These are phyloP conservation scores for Coptotermes formosanus DNA, from an alignment of 1,140 invertebrate species.

Conservation along the genomic window DNA sequence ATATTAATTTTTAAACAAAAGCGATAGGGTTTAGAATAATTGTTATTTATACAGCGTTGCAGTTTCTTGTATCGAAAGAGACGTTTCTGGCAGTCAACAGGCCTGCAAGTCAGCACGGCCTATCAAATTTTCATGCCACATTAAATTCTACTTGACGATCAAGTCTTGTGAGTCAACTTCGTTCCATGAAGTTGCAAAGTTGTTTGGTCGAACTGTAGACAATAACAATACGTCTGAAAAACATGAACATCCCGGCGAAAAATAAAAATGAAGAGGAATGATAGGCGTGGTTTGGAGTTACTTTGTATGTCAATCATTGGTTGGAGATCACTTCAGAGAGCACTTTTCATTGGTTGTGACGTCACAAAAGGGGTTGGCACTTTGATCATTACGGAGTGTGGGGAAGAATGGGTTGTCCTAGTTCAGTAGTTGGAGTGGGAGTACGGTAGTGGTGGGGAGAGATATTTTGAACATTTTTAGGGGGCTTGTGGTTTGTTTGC, in stretches of 20 bases:
- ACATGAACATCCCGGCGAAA: not conserved
- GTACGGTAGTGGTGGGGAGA: not conserved
- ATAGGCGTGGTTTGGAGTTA: not conserved
- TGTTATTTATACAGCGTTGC: too few relatives aligned
- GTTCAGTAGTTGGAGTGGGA: not conserved
- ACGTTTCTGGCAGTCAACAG: too few relatives aligned
- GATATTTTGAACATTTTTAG: not conserved
- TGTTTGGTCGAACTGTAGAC: not conserved
- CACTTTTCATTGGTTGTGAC: not conserved
- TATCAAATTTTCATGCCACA: too few relatives aligned
- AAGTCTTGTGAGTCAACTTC: too few relatives aligned
- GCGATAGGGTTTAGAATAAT: too few relatives aligned
- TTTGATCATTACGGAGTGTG: not conserved
- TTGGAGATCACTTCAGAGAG: not conserved
- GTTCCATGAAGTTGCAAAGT: not conserved
- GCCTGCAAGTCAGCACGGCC: too few relatives aligned
- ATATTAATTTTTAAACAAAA: too few relatives aligned
- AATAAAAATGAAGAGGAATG: conserved; percentile 6
- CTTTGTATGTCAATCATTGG: not conserved
- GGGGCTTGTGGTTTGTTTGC: not conserved
- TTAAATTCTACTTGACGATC: too few relatives aligned
- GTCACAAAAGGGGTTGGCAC: not conserved
- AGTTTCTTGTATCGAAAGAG: too few relatives aligned
- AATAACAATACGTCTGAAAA: not conserved
- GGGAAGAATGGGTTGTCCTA: not conserved